Evolutionary conservation across 1,140 invertebrate genomes (phyloP).

Genomic region (Ruditapes philippinarum): DNA sequence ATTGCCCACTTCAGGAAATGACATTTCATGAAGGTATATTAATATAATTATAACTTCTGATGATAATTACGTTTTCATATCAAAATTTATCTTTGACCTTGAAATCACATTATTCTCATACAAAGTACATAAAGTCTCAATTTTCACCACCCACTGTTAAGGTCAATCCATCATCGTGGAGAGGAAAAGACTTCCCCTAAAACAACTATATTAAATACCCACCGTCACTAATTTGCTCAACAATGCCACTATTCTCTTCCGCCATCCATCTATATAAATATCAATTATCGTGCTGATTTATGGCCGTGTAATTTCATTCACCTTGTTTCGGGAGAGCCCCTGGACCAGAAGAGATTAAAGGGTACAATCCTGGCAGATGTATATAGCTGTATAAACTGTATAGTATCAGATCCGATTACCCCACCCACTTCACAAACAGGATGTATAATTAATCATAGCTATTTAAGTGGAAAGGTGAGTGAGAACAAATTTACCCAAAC

Average conservation of each 20-base stretch:
- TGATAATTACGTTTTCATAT: too few species aligned
- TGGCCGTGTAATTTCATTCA: slow-evolving; percentile 3
- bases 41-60: too few species aligned
- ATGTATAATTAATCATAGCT: slow-evolving; percentile 3
- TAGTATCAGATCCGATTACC: slow-evolving; percentile 11
- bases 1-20: too few species aligned
- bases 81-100: too few species aligned
- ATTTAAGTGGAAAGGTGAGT: background rate
- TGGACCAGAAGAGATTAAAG: slow-evolving; percentile 7
- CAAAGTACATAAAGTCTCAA: too few species aligned
- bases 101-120: too few species aligned
- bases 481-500: background rate
- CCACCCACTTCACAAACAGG: background rate
- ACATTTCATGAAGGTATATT: too few species aligned
- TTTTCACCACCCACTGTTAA: slow-evolving; percentile 1
- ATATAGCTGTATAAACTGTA: too few species aligned
- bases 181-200: background rate
- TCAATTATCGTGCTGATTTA: slow-evolving; percentile 18
- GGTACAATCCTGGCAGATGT: background rate
- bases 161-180: background rate
- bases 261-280: slow-evolving; percentile 22
- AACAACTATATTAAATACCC: slow-evolving; percentile 6
- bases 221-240: background rate
- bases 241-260: background rate
- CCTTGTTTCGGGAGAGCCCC: slow-evolving; percentile 16